These are phyloP conservation scores for Tychaedon coryphoeus DNA, from an alignment of 2,113 vertebrate genomes.

Conservation along the genomic window DNA sequence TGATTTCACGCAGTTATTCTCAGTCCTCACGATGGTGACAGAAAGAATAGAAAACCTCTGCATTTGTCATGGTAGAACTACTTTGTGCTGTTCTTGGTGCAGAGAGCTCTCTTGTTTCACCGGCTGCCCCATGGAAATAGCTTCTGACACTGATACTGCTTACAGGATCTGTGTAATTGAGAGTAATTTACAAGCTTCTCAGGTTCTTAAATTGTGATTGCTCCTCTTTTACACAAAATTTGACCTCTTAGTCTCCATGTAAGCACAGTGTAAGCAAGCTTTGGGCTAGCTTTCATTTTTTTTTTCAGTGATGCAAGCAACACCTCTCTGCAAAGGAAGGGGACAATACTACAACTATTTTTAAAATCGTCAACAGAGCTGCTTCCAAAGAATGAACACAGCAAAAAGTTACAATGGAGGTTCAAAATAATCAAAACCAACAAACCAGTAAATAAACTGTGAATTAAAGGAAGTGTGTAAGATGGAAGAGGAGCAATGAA, in stretches of 20 bases:
- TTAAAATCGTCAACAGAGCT: neutral
- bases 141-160: conserved; percentile 16
- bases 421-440: neutral
- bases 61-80: neutral
- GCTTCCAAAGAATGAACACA: neutral
- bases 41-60: conserved; percentile 4
- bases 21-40: neutral
- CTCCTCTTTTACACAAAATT: neutral
- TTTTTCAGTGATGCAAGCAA: neutral
- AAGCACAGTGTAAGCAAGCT: neutral
- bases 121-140: neutral
- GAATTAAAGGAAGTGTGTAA: neutral
- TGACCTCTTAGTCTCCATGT: neutral
- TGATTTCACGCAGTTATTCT: neutral
- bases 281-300: neutral
- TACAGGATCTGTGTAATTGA: conserved; percentile 13
- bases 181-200: conserved; percentile 54
- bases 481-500: neutral
- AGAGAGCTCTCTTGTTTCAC: conserved; percentile 13
- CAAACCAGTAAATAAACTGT: neutral
- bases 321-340: neutral
- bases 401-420: neutral
- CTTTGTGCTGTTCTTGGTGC: neutral
- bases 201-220: conserved; percentile 7
- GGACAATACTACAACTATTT: neutral